Evolutionary conservation across 2,113 vertebrate species (phyloP).

Genomic region (Lathamus discolor): DNA sequence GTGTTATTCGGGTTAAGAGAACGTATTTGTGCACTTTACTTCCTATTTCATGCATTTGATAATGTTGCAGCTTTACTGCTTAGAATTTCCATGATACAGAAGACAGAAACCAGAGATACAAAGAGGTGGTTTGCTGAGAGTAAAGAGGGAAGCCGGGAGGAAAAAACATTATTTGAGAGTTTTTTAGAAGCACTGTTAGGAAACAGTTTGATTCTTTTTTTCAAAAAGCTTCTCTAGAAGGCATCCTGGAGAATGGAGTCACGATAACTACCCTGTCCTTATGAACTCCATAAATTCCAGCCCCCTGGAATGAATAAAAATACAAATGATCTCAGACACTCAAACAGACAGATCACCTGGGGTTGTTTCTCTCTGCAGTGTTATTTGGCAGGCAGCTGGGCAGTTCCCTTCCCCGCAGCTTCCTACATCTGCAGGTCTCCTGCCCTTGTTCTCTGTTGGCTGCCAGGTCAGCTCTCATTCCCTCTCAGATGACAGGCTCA

Average conservation of each 20-base stretch:
- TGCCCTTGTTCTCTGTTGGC: not conserved
- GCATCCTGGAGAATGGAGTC: not conserved
- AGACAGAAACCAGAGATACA: not conserved
- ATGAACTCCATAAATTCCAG: not conserved
- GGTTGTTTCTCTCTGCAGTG: not conserved
- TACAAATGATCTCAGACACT: not conserved
- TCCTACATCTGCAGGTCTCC: slow-evolving; percentile 21
- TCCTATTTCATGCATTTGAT: not conserved
- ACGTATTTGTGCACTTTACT: not conserved
- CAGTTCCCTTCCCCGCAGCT: slow-evolving; percentile 26
- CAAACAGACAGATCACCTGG: slow-evolving; percentile 25
- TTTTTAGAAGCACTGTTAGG: not conserved
- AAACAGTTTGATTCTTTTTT: not conserved
- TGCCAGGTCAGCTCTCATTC: not conserved
- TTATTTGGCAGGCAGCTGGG: slow-evolving; percentile 56
- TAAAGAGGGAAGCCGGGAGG: not conserved
- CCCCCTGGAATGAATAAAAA: not conserved
- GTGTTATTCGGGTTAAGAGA: not conserved
- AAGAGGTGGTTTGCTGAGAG: not conserved
- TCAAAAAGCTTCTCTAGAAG: not conserved
- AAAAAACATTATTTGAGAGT: not conserved
- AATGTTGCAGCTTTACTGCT: not conserved
- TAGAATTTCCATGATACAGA: not conserved
- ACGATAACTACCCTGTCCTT: not conserved
- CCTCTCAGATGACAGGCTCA: not conserved